A percentile compares a stretch with the other conserved stretches of the same genome.
Evolutionary conservation across 2,888 invertebrate genomes (phyloP).

Genomic region (Archips crataeganus): DNA sequence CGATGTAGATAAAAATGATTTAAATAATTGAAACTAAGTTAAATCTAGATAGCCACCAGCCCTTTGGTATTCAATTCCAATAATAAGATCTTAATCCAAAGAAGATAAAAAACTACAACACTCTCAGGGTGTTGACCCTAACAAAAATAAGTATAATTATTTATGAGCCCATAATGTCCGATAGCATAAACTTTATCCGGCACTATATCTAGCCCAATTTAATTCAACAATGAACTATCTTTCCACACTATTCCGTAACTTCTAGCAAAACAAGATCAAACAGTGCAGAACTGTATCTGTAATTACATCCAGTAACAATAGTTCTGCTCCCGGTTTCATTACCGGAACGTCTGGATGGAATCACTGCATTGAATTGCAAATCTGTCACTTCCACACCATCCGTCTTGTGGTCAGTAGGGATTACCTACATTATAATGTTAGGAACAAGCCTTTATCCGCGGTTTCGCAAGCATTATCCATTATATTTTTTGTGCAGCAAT

Average conservation of each 20-base stretch:
- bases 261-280: not conserved
- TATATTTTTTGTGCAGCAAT: too few relatives aligned
- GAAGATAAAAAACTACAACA: too few relatives aligned
- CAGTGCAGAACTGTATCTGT: constrained; percentile 4
- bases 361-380: constrained; percentile 17
- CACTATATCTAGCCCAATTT: not conserved
- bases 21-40: too few relatives aligned
- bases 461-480: too few relatives aligned
- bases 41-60: too few relatives aligned
- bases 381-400: constrained; percentile 11
- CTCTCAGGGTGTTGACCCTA: too few relatives aligned
- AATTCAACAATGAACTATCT: not conserved
- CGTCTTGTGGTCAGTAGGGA: not conserved
- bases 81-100: too few relatives aligned
- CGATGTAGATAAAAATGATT: too few relatives aligned
- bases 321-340: constrained; percentile 6
- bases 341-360: constrained; percentile 1
- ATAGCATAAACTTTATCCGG: not conserved
- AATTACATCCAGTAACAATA: constrained; percentile 12
- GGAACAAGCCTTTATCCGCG: not conserved
- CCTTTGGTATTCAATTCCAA: too few relatives aligned
- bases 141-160: too few relatives aligned
- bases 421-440: not conserved
- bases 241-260: not conserved
- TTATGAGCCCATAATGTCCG: not conserved